Evolutionary conservation across 2,888 invertebrate genomes (phyloP), one percentile per base, ranked within the genome.

Genomic region (Xanthia icteritia): DNA sequence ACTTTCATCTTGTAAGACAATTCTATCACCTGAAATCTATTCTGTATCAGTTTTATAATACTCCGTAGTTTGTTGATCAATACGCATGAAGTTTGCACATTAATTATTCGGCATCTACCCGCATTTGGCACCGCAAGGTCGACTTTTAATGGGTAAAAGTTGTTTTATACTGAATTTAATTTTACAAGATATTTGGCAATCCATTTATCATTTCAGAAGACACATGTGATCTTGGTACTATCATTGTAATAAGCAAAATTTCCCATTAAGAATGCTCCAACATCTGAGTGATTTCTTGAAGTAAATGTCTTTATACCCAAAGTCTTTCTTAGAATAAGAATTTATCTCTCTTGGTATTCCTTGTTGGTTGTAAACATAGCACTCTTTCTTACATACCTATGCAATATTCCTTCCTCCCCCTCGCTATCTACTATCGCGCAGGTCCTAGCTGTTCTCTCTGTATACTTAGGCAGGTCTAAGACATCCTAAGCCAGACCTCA

Each of bases 111-210:
- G 45, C 68, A 67, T 78, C 74, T 84, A 88, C 86, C 88, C 84
- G 86, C 88, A 87, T 88, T 87, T 83, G 77, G 76, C 69, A 84
- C 66, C 39, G 78, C 87, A 87, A 87, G 87, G 87, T 83, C 86
- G 84, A 45, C 75, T 77, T 77, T 76, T 79, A 86, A 81, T 84
- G 83, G 75, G 84, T 84, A 88, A 88, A 86, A 86, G 88, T 88
- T 86, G 88, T 86, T 87, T 87, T 73, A 79, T 63, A 85, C 68
- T 71, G 45, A 77, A 69, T 74, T 70, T 71, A 63, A 83, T 67
- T 83, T 80, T 71, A 73, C 61, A 65, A 68, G 61, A 60, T 85
- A 73, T 73, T 85, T 73, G 60, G 86, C 58, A 86, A 86, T 71
- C 20, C 45, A 82, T 79, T 82, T 81, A 73, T 81, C 77, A 84